phyloP scores from a whole-genome alignment of 2,888 invertebrate genomes.

The Meganola albula region DNA sequence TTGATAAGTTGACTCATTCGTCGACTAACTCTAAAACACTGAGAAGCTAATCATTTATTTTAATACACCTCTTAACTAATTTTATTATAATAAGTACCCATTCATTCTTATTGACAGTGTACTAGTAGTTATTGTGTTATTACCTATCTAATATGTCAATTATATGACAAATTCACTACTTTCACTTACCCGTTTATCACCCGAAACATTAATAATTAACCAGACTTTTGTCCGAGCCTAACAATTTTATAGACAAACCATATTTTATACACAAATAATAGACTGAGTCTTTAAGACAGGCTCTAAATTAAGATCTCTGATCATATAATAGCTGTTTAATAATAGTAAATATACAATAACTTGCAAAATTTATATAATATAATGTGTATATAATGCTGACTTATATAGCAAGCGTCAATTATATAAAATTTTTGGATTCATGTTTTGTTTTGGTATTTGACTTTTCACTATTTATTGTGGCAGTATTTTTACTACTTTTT shows the following conservation, averaged over 20 bases:
- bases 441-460: too few relatives aligned
- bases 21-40: conserved; percentile 78
- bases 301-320: conserved; percentile 12
- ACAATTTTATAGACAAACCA: conserved; percentile 26
- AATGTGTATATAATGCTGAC: too few relatives aligned
- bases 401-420: too few relatives aligned
- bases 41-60: conserved; percentile 66
- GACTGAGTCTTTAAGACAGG: conserved; percentile 25
- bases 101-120: conserved; percentile 51
- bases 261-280: conserved; percentile 11
- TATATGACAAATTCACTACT: conserved; percentile 49
- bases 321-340: conserved; percentile 5
- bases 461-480: too few relatives aligned
- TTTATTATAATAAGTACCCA: conserved; percentile 47
- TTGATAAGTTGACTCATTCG: conserved; percentile 71
- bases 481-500: too few relatives aligned
- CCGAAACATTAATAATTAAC: conserved; percentile 47
- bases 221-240: conserved; percentile 23
- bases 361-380: too few relatives aligned
- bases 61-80: conserved; percentile 52
- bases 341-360: too few relatives aligned
- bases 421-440: too few relatives aligned
- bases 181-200: conserved; percentile 69
- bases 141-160: conserved; percentile 68
- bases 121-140: conserved; percentile 67